A percentile compares a stretch with the other conserved stretches of the same genome.
These are phyloP conservation scores for Enteromius fasciolatus DNA, from an alignment of 2,797 vertebrate genomes.

Conservation along the genomic window DNA sequence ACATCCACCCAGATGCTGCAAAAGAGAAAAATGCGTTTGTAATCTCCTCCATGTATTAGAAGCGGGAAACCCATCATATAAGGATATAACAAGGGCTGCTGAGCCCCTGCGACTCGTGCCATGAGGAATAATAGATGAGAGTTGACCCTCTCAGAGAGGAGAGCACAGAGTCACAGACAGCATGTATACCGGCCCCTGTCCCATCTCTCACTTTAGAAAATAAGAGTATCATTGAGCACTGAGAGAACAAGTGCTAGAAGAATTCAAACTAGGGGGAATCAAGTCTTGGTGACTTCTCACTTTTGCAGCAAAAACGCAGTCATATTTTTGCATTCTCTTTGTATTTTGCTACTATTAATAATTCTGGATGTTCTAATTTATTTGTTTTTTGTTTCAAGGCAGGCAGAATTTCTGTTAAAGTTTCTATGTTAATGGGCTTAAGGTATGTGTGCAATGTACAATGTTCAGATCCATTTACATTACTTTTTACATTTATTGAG, in stretches of 20 bases:
- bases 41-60: constrained; percentile 68
- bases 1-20: constrained; percentile 61
- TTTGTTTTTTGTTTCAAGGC: not conserved
- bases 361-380: not conserved
- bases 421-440: not conserved
- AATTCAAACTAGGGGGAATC: constrained; percentile 20
- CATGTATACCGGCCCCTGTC: constrained; percentile 56
- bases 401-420: not conserved
- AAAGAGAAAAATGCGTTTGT: constrained; percentile 63
- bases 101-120: constrained; percentile 60
- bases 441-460: not conserved
- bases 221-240: constrained; percentile 57
- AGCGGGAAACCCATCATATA: constrained; percentile 69
- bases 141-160: constrained; percentile 70
- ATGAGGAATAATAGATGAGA: constrained; percentile 72
- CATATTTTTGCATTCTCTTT: not conserved
- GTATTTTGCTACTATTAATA: too few species aligned
- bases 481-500: not conserved
- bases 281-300: not conserved
- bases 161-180: constrained; percentile 63
- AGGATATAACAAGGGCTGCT: constrained; percentile 67
- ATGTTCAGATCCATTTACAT: not conserved
- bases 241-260: constrained; percentile 14
- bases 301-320: not conserved
- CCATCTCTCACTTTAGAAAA: constrained; percentile 65